Base-by-base conservation (phyloP, 2,113 vertebrate genomes). In the Oryzias curvinotus region DNA sequence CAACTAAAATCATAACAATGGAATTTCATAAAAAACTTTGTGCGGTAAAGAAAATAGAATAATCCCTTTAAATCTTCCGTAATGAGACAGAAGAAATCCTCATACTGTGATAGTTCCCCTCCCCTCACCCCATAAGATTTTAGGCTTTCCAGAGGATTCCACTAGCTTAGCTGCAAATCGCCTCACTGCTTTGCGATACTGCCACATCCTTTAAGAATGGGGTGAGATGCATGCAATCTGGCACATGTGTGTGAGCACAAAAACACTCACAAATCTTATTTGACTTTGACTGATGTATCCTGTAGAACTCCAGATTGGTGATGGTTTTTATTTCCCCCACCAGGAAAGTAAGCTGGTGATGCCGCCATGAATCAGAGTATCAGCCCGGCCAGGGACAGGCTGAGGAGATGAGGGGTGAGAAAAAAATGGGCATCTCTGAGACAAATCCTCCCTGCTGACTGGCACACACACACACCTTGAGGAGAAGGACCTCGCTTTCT, bases 41-140 rank as follows among this genome's bases (percentile, higher is more conserved):
- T 67, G 85, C 80, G 77, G 87, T 88, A 80, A 82, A 83, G 59
- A 80, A 88, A 89, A 86, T 80, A 69, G 79, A 85, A 68, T 87
- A 90, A 90, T 90, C 89, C 89, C 65, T 78, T 78, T 66, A 86
- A 89, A 88, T 87, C 86, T 83, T 73, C 77, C 56, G 65, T 89
- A 88, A 90, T 89, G 85, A 90, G 85, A 77, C 75, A 77, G 76
- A 83, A 84, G 68, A 81, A 91, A 88, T 88, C 85, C 84, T 83
- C 86, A 89, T 81, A 85, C 87, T 85, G 82, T 81, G 85, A 90
- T 90, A 88, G 88, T 87, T 85, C 82, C 86, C 84, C 84, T 87
- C 85, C 81, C 81, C 77, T 80, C 78, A 78, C 84, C 81, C 84
- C 76, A 83, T 79, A 89, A 86, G 89, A 90, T 91, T 91, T 88